Base-by-base conservation (phyloP, 2,888 invertebrate species). In the Phengaris alcon region DNA sequence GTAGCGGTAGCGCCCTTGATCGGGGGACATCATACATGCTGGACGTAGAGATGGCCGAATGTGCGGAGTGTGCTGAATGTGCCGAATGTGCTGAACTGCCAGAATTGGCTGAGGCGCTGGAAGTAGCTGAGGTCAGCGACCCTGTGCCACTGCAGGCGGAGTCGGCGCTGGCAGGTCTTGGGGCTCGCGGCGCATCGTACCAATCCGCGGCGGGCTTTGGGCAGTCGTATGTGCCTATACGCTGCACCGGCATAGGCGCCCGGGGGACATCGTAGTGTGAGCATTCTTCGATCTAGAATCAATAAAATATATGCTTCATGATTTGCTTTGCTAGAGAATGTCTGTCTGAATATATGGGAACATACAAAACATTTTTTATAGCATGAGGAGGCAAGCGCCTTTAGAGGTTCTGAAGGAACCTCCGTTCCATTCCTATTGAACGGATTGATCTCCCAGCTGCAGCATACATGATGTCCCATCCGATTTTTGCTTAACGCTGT, bases 221-320 rank as follows among this genome's bases (percentile, higher is more conserved):
- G 79, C 95, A 95, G 85, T 96, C 95, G 82, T 96, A 96, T 57
- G 96, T 95, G 82, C 96, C 96, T 84, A 96, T 95, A 12, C 82
- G 95, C 81, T 98, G 95, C 77, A 93, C 93, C 0, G 93, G 93
- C 87, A 93, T 87, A 1, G 93, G 93, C 7, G 93, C 92, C 6
- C 93, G 87, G 0, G 93, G 93, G n/a, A 93, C 93, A 77, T 93
- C 93, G 82, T 93, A 93, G 79, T 92, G 92, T 59, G 93, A 91
- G 79, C 91, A 92, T 80, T 93, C 93, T 82, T 93, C 93, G 79
- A 93, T 93, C 93, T 93, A 84, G 22, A 78, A 84, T 57, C 6
- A 12, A 12, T 54, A 12, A 3, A 52, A 13, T 13, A 6, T 6
- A 48, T 48, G 6, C 48, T 48, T 48, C 46, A 46, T 6, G 4